Evolutionary conservation across 1,140 invertebrate genomes (phyloP).

Genomic region (Bombus picipes): DNA sequence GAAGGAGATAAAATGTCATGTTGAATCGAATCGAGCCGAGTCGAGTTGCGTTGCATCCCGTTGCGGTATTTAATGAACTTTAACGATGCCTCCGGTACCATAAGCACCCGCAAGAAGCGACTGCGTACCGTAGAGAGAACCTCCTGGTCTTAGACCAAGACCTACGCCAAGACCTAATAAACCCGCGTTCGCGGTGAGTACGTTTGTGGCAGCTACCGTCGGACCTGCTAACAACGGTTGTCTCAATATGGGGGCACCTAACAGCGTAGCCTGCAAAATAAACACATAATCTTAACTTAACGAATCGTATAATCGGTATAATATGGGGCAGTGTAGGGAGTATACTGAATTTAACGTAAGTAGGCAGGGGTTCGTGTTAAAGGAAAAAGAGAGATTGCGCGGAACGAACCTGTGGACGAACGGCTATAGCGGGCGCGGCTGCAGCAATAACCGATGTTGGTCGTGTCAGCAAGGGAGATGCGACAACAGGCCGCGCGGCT

Average conservation of each 20-base stretch:
- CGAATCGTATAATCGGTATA: neutral
- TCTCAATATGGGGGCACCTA: slow-evolving; percentile 28
- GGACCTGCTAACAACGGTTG: slow-evolving; percentile 28
- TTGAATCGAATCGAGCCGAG: neutral
- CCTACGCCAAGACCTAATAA: slow-evolving; percentile 34
- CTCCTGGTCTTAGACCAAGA: slow-evolving; percentile 44
- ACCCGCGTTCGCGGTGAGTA: slow-evolving; percentile 34
- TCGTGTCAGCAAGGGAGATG: slow-evolving; percentile 47
- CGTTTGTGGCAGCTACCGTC: slow-evolving; percentile 34
- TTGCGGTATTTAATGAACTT: slow-evolving; percentile 55
- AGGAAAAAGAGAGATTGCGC: neutral
- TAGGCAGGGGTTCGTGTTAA: neutral
- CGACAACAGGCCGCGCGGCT: slow-evolving; percentile 44
- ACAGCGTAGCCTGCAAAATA: slow-evolving; percentile 16
- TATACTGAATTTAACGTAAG: neutral
- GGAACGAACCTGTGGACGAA: slow-evolving; percentile 55
- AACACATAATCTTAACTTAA: neutral
- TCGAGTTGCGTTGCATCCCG: neutral
- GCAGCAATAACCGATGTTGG: slow-evolving; percentile 51
- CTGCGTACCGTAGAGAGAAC: slow-evolving; percentile 61
- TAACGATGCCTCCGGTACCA: slow-evolving; percentile 56
- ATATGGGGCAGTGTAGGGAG: neutral
- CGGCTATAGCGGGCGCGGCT: slow-evolving; percentile 38
- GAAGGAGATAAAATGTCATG: neutral
- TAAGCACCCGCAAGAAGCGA: slow-evolving; percentile 59